Base-by-base conservation (phyloP, 2,113 vertebrate species). In the Scartelaos histophorus region DNA sequence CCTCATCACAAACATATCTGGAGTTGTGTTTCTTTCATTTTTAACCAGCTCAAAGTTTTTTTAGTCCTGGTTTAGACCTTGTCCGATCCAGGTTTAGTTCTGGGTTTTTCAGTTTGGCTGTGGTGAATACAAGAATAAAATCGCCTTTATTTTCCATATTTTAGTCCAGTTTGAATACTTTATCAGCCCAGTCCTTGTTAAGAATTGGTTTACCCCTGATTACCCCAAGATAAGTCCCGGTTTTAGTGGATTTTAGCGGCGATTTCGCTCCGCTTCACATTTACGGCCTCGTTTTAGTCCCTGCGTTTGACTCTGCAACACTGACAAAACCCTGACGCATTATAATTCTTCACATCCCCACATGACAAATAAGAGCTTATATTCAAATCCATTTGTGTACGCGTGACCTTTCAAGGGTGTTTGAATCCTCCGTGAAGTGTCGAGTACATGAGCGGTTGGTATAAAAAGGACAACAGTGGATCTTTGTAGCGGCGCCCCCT, bases 401-500 rank as follows among this genome's bases (percentile, higher is more conserved):
- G 29, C 2, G 12, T 83, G 82, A 88, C 81, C 79, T 65, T 87
- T 85, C 75, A 88, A 84, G 82, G 78, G 67, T 81, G 75, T 76
- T 70, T 72, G 38, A 43, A 76, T 60, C 73, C 61, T 43, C 67
- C 70, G 66, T 74, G 34, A 76, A 75, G 69, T 60, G 29, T 29
- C 4, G 75, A 45, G 66, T 70, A 35, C 35, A 17, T 65, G 10
- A 69, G 45, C 75, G 35, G 22, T 38, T 29, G 38, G 17, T 51
- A 19, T 54, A 21, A 7, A 54, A 66, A 82, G 69, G 76, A 83
- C 71, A 70, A 47, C 22, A 67, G 51, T 16, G 58, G 66, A 19
- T 7, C 66, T 72, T n/a, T 74, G 49, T 58, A 68, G 72, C 81
- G 76, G 76, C 86, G 71, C 88, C 84, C 82, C 79, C 87, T 87